Evolutionary conservation across 2,113 vertebrate species (phyloP), one percentile per base, ranked within the genome.

Genomic region (Apodemus speciosus): DNA sequence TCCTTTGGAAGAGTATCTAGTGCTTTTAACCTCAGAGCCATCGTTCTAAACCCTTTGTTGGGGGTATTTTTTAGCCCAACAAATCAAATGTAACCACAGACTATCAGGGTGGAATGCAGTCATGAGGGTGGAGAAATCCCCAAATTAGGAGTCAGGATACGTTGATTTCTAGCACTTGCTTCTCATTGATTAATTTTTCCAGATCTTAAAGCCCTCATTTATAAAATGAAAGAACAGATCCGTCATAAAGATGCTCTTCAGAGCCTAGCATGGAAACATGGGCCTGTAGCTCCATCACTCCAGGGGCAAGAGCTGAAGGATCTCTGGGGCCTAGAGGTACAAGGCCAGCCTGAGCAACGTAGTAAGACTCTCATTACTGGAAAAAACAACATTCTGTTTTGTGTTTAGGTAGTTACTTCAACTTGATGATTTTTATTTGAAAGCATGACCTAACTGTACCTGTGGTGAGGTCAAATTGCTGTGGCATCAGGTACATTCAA

Each of bases 171-270:
- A 79, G 35, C 68, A 80, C 30, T 58, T 32, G 40, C 51, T 89
- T 71, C 56, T 46, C 15, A n/a, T 58, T 87, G 83, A 90, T 40
- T 64, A 80, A 58, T 92, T 23, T n/a, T 91, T 66, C 72, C 56
- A 73, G 66, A 15, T 21, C 77, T 85, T 14, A 83, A 94, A 66
- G 30, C 46, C 43, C 35, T 95, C 43, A n/a, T 85, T 35, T 91
- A 15, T 72, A 87, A 88, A 93, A 85, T 1, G 6, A 93, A 51
- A 40, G 51, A 73, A 14, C 58, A 94, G n/a, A 69, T 85, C 49
- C 62, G 8, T 66, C 38, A 71, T 85, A 30, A 49, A 72, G 49
- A 93, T 89, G 86, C 85, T 72, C 7, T 86, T 93, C n/a, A 14
- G 6, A 83, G 35, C 9, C 35, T 3, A 16, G 5, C 7, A 9